Evolutionary conservation across 92 coral and sea anemone genomes (phyloP).

Genomic region (Palythoa grandiflora): DNA sequence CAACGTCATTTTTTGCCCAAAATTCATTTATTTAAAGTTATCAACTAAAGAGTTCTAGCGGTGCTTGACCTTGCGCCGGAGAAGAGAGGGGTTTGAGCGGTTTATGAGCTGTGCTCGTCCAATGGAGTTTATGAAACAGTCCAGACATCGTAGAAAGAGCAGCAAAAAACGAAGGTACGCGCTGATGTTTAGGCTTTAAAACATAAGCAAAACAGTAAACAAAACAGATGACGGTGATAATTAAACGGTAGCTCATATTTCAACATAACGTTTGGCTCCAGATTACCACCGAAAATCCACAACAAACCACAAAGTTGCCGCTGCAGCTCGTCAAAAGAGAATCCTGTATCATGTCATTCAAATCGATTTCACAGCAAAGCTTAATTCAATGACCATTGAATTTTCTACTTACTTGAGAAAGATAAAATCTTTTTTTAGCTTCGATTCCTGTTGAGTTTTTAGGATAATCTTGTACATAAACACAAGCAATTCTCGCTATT

Average conservation of each 20-base stretch:
- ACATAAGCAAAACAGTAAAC: background rate
- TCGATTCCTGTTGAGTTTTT: background rate
- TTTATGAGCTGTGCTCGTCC: slow-evolving; percentile 35
- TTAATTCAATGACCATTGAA: background rate
- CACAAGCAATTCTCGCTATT: background rate
- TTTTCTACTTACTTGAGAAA: background rate
- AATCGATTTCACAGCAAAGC: background rate
- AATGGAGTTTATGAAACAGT: slow-evolving; percentile 38
- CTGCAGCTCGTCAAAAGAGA: background rate
- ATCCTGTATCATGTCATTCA: background rate
- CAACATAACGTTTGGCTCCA: background rate
- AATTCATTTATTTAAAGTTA: background rate
- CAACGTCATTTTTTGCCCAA: background rate
- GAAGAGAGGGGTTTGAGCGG: background rate
- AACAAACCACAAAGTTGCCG: background rate
- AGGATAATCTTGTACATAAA: background rate
- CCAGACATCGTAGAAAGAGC: slow-evolving; percentile 34
- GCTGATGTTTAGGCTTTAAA: background rate
- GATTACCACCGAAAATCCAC: background rate
- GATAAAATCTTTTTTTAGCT: background rate
- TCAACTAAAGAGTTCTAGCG: background rate
- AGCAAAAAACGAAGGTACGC: slow-evolving; percentile 44
- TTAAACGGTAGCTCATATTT: background rate
- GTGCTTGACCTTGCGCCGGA: background rate
- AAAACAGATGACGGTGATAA: background rate